Evolutionary conservation across 2,888 invertebrate genomes (phyloP), one percentile per base, ranked within the genome.

Genomic region (Cremastinae sp.): DNA sequence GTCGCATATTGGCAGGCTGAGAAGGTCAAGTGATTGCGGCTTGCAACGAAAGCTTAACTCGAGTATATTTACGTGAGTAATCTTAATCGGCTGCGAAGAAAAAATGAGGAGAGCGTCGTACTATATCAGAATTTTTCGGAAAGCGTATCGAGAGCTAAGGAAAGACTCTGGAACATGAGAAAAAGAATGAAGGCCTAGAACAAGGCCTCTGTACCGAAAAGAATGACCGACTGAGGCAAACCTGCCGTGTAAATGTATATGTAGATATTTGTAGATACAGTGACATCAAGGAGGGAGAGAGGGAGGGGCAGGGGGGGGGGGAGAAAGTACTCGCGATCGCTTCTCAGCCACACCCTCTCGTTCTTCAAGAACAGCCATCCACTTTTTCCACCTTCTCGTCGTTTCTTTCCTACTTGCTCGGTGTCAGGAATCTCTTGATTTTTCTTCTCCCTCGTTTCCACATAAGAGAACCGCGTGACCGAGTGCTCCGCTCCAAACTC

Each of bases 51-150:
- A 74, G 80, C 77, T 68, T 36, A 78, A 77, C 72, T 74, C 78
- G 66, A 87, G 86, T 82, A 72, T 83, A 81, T 87, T 87, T 87
- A 81, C 87, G 87, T 87, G 88, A 81, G 74, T 84, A 87, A 88
- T 88, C 88, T 87, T 81, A 84, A 88, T 88, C 87, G 74, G 69
- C 59, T 59, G 61, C 28, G 53, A 36, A 47, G 20, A 56, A 64
- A 53, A 43, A 64, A 73, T 56, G 66, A 54, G 65, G 12, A 65
- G 5, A 28, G 5, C 28, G 54, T 34, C 43, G 8, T 22, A 62
- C 22, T 59, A 43, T 64, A 45, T 28, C n/a, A n/a, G n/a, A n/a
- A n/a, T 14, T 38, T 59, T 41, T 18, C 53, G 9, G 53, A 49
- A 64, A 49, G 53, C 56, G 74, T 61, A 66, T 5, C 16, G 51